Percentiles rank a stretch among this genome's conserved stretches.
phyloP scores from a whole-genome alignment of 2,888 invertebrate species.

The Theodoxus fluviatilis region DNA sequence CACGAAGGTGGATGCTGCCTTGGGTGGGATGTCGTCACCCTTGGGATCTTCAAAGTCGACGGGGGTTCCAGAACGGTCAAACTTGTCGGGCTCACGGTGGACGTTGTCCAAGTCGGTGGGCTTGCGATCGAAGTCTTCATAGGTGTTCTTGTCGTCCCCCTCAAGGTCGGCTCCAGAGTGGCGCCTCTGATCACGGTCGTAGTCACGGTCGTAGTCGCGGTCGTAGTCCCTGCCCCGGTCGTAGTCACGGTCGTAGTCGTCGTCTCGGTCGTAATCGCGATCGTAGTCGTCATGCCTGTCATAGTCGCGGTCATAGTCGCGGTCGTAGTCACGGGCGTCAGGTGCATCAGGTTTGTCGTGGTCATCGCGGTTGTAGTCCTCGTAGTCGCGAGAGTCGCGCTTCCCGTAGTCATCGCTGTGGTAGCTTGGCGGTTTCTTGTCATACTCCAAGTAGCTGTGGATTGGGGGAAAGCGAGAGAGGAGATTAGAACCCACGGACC shows the following conservation, averaged over 20 bases:
- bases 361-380: slow-evolving; percentile 25
- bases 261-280: slow-evolving; percentile 26
- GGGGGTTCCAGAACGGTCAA: slow-evolving; percentile 45
- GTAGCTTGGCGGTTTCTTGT: slow-evolving; percentile 29
- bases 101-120: slow-evolving; percentile 32
- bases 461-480: too few relatives aligned
- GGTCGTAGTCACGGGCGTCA: slow-evolving; percentile 29
- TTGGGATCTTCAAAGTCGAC: too few relatives aligned
- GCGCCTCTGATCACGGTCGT: neutral
- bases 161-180: neutral
- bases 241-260: slow-evolving; percentile 16
- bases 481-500: too few relatives aligned
- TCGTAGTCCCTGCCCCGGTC: slow-evolving; percentile 23
- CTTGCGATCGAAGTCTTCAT: slow-evolving; percentile 32
- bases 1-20: too few relatives aligned
- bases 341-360: slow-evolving; percentile 27
- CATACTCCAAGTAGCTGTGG: slow-evolving; percentile 22
- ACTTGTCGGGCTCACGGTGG: slow-evolving; percentile 44
- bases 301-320: slow-evolving; percentile 30
- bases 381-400: slow-evolving; percentile 19
- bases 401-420: slow-evolving; percentile 28
- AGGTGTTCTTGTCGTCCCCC: slow-evolving; percentile 13
- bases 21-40: too few relatives aligned
- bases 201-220: slow-evolving; percentile 1
- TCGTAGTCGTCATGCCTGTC: slow-evolving; percentile 24